Evolutionary conservation across 2,888 invertebrate genomes (phyloP).

Genomic region (Ametastegia equiseti): DNA sequence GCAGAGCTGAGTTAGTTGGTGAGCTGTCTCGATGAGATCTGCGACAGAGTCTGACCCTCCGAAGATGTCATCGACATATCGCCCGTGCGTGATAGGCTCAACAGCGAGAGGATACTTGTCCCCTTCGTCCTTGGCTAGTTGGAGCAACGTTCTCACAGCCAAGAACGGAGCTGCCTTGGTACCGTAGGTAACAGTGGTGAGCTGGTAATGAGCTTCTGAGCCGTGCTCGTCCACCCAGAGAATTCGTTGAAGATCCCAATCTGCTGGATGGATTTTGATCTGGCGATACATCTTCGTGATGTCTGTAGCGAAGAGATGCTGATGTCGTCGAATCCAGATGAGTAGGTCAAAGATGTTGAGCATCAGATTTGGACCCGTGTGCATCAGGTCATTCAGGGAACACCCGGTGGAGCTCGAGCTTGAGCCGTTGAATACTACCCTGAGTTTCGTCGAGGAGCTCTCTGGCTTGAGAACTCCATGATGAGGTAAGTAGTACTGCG

Average conservation of each 20-base stretch:
- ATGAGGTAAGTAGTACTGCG: constrained; percentile 27
- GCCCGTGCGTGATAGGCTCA: constrained; percentile 22
- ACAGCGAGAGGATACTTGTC: constrained; percentile 48
- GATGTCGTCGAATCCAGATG: constrained; percentile 16
- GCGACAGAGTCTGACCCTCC: constrained; percentile 45
- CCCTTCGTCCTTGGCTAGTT: constrained; percentile 45
- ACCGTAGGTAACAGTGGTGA: constrained; percentile 49
- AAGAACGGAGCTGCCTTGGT: constrained; percentile 50
- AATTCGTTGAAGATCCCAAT: constrained; percentile 44
- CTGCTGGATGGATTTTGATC: constrained; percentile 31
- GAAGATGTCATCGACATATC: constrained; percentile 56
- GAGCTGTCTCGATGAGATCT: constrained; percentile 41
- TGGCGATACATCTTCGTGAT: constrained; percentile 39
- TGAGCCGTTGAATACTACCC: constrained; percentile 50
- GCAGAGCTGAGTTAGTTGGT: constrained; percentile 41
- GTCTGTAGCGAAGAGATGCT: constrained; percentile 1
- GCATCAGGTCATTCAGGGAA: constrained; percentile 47
- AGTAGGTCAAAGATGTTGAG: constrained; percentile 28
- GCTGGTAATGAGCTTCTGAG: constrained; percentile 9
- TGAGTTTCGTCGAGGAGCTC: constrained; percentile 25
- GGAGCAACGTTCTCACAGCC: constrained; percentile 34
- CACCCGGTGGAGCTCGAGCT: neutral
- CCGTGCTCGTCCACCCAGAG: constrained; percentile 27
- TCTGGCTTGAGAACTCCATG: constrained; percentile 33
- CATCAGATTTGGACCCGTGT: constrained; percentile 47